These are phyloP conservation scores for Eulemur coronatus DNA, from an alignment of 2,797 vertebrate species.

Conservation along the genomic window DNA sequence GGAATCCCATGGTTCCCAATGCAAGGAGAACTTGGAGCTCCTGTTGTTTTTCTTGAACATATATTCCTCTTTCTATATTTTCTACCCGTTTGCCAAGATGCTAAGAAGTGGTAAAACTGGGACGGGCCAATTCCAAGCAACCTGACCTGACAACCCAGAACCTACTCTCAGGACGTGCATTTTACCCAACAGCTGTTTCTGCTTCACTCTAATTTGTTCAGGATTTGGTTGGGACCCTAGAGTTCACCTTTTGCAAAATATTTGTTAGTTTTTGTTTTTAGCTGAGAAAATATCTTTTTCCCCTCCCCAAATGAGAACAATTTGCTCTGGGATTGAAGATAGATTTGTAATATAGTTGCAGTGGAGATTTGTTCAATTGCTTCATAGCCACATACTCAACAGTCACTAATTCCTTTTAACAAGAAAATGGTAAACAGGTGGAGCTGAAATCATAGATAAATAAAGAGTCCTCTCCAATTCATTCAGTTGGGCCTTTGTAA, in stretches of 20 bases:
- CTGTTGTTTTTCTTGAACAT: constrained; percentile 75
- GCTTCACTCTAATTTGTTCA: constrained; percentile 87
- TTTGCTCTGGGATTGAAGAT: constrained; percentile 82
- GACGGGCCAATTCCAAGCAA: constrained; percentile 66
- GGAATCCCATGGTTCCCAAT: background rate
- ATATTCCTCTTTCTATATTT: constrained; percentile 56
- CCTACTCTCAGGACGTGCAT: constrained; percentile 30
- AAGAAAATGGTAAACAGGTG: constrained; percentile 85
- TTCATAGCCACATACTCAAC: constrained; percentile 75
- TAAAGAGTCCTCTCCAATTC: constrained; percentile 72
- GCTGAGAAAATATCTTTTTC: constrained; percentile 75
- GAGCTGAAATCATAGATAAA: constrained; percentile 79
- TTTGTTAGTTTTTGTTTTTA: constrained; percentile 81
- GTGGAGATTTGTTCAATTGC: constrained; percentile 75
- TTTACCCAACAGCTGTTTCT: constrained; percentile 86
- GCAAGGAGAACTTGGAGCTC: constrained; percentile 64
- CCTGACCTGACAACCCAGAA: constrained; percentile 56
- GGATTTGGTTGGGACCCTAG: constrained; percentile 82
- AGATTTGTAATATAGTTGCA: constrained; percentile 80
- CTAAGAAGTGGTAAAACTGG: constrained; percentile 76
- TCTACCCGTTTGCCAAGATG: constrained; percentile 70
- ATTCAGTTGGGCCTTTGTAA: constrained; percentile 69
- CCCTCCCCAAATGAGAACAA: constrained; percentile 78
- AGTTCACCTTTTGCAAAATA: constrained; percentile 85
- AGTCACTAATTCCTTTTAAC: constrained; percentile 83